Evolutionary conservation across 2,888 invertebrate genomes (phyloP), one percentile per base, ranked within the genome.

Genomic region (Sipha maydis): DNA sequence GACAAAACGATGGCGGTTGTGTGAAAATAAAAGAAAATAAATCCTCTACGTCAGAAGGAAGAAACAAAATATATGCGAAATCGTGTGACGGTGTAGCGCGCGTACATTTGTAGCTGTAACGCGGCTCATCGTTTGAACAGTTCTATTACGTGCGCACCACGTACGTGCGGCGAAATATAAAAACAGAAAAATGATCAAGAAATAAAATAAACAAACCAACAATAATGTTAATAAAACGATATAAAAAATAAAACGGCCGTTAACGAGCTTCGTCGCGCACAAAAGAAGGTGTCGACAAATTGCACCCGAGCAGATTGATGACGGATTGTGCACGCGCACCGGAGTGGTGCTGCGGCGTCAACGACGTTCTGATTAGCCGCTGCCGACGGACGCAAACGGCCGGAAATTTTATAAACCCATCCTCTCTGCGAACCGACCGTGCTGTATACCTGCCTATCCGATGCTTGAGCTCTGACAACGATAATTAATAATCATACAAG

Each of bases 391-490:
- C 80, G 80, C 61, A n/a, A 80, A 38, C n/a, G 38, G 38, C 61
- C 80, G 80, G 61, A 80, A 80, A 80, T 61, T 67, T 80, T 61
- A 38, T 80, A 80, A 80, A 80, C 38, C 80, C 80, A 3, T 80
- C 80, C n/a, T n/a, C 38, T 67, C 71, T n/a, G 71, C 11, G 4
- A 31, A 71, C 71, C 71, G 71, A 28, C 4, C 71, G 67, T n/a
- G 28, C 4, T 17, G 28, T 71, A 31, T n/a, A 3, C 8, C 11
- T n/a, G n/a, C 71, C 69, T 8, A 31, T 71, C 71, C 0, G 71
- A n/a, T n/a, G 31, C 31, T 71, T 71, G 31, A 71, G 31, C 71
- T 71, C 31, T 31, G 71, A 71, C 71, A 17, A 14, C 28, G 71
- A 31, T 71, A 71, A 71, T 71, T 71, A 71, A 31, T 71, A 71